Conservation (phyloP, 2,113 vertebrate species). For the Acinonyx jubatus region DNA sequence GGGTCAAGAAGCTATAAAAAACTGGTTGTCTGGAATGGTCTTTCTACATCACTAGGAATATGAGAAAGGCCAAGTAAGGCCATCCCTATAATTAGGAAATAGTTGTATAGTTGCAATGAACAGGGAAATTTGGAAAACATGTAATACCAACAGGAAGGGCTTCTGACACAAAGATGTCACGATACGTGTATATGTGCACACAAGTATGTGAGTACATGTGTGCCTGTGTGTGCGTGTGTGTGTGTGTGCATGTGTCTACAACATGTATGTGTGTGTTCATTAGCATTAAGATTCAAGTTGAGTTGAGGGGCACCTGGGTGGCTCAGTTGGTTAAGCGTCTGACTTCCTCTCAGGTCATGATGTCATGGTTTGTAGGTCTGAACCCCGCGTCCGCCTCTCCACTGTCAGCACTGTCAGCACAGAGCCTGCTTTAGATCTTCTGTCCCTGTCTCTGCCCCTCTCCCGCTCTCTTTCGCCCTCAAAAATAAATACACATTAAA, state of each 20-base stretch:
- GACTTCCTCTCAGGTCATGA: no score
- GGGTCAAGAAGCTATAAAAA: neutral
- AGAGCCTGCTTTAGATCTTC: no score
- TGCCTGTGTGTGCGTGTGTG: neutral
- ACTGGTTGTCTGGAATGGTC: neutral
- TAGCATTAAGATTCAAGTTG: slow-evolving; percentile 1
- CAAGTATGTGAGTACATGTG: neutral
- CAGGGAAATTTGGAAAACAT: neutral
- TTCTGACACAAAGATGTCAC: neutral
- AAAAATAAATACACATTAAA: no score
- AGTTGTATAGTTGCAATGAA: neutral
- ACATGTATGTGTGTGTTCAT: neutral
- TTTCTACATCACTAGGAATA: neutral
- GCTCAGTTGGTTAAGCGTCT: no score
- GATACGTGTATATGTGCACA: neutral
- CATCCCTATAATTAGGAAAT: neutral
- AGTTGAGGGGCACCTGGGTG: neutral
- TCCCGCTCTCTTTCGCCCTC: no score
- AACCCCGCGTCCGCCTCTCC: no score
- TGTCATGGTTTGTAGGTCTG: no score
- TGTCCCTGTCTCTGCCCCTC: no score
- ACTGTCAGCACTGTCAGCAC: no score
- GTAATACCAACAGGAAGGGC: neutral
- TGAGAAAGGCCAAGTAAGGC: neutral
- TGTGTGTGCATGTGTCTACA: neutral